These are phyloP conservation scores for Vicugna pacos DNA, from an alignment of 2,113 vertebrate genomes.

Conservation along the genomic window DNA sequence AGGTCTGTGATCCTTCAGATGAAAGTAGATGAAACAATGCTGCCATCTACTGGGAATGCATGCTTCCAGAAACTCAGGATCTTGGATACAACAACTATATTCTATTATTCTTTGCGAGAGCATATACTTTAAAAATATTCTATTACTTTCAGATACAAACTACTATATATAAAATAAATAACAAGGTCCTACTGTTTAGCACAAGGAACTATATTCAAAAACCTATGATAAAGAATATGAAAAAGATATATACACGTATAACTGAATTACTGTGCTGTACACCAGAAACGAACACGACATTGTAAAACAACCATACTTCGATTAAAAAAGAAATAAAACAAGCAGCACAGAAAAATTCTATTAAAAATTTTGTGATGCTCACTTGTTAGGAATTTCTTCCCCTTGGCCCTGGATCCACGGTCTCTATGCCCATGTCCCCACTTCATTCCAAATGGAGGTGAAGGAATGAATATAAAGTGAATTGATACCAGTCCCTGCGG, in stretches of 20 bases:
- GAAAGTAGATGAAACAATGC: conserved; percentile 50
- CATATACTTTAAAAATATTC: not conserved
- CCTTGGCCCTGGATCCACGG: too few relatives aligned
- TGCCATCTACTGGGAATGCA: conserved; percentile 74
- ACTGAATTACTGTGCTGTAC: too few relatives aligned
- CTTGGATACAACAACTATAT: not conserved
- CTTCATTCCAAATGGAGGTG: not conserved
- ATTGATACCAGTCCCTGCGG: not conserved
- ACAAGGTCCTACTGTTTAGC: too few relatives aligned
- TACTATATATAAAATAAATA: too few relatives aligned
- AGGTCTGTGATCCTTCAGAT: accelerated
- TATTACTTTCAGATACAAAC: too few relatives aligned
- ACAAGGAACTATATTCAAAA: too few relatives aligned
- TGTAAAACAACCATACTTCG: too few relatives aligned
- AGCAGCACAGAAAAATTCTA: not conserved
- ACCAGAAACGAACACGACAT: too few relatives aligned
- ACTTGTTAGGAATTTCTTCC: not conserved
- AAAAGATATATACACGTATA: too few relatives aligned
- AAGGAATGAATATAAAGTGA: not conserved
- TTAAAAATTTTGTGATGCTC: not conserved
- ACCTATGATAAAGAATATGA: too few relatives aligned
- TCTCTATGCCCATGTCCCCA: too few relatives aligned
- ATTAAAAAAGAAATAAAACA: too few relatives aligned
- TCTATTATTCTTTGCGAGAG: not conserved
- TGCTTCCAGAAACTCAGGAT: not conserved